These are phyloP conservation scores for Cisticola juncidis DNA, from an alignment of 2,113 vertebrate species.

Conservation along the genomic window DNA sequence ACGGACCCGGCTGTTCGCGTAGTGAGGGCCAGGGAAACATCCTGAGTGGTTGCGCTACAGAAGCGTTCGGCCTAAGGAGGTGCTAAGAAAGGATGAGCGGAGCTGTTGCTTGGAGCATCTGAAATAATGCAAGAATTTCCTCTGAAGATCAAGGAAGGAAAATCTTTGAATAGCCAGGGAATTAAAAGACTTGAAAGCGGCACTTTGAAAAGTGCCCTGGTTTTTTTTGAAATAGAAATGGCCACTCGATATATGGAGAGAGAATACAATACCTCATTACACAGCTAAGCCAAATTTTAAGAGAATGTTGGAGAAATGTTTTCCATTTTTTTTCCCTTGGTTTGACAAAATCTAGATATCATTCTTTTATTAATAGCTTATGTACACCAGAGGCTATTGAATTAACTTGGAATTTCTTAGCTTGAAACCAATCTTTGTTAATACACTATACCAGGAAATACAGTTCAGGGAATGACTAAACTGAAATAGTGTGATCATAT, in stretches of 20 bases:
- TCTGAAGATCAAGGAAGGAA: neutral
- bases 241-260: neutral
- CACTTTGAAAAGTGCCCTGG: neutral
- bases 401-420: neutral
- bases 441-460: neutral
- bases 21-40: neutral
- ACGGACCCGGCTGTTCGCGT: rapidly evolving
- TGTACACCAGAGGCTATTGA: neutral
- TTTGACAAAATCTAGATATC: neutral
- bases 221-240: neutral
- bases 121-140: neutral
- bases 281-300: neutral
- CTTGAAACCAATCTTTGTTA: neutral
- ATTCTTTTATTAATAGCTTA: neutral
- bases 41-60: neutral
- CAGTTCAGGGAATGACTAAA: neutral
- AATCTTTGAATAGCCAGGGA: neutral
- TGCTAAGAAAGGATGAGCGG: neutral
- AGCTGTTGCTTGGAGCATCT: rapidly evolving
- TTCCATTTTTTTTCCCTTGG: neutral
- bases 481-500: neutral
- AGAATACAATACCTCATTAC: neutral
- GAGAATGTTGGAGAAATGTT: neutral
- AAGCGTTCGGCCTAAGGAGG: rapidly evolving
- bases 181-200: neutral